Percentiles rank a stretch among this genome's conserved stretches.
phyloP scores from a whole-genome alignment of 37 sponge, comb jelly and placozoan genomes.

The Halisarca cf. caerulea region DNA sequence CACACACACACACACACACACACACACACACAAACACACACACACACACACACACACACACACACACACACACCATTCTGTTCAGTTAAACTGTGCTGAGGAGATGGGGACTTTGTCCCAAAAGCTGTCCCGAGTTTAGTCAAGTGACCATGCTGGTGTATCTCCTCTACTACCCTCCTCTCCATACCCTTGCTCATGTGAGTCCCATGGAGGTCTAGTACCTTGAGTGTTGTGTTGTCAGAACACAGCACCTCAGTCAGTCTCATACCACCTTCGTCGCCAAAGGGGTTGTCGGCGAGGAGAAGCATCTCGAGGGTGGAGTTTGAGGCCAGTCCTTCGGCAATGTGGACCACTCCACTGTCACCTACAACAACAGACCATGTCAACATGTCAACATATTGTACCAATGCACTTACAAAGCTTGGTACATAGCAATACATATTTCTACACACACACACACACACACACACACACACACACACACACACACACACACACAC shows the following conservation, averaged over 20 bases:
- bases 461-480: too few species aligned
- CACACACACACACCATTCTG: too few species aligned
- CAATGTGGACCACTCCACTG: constrained; percentile 58
- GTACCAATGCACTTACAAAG: too few species aligned
- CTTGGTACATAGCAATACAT: too few species aligned
- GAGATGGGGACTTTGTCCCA: constrained; percentile 16
- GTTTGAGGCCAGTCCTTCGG: constrained; percentile 61
- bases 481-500: too few species aligned
- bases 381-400: too few species aligned
- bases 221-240: constrained; percentile 55
- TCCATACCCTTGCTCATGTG: constrained; percentile 45
- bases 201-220: constrained; percentile 63
- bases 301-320: constrained; percentile 77
- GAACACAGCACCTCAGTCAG: constrained; percentile 60
- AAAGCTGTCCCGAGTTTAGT: constrained; percentile 62
- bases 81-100: too few species aligned
- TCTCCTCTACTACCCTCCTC: constrained; percentile 42
- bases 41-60: too few species aligned
- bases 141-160: constrained; percentile 51
- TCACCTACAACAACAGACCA: constrained; percentile 62
- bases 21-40: too few species aligned
- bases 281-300: constrained; percentile 87
- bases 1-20: too few species aligned
- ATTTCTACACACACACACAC: too few species aligned
- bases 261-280: constrained; percentile 79